These are phyloP conservation scores for Lipophrys pholis DNA, from an alignment of 2,113 vertebrate genomes.

Conservation along the genomic window DNA sequence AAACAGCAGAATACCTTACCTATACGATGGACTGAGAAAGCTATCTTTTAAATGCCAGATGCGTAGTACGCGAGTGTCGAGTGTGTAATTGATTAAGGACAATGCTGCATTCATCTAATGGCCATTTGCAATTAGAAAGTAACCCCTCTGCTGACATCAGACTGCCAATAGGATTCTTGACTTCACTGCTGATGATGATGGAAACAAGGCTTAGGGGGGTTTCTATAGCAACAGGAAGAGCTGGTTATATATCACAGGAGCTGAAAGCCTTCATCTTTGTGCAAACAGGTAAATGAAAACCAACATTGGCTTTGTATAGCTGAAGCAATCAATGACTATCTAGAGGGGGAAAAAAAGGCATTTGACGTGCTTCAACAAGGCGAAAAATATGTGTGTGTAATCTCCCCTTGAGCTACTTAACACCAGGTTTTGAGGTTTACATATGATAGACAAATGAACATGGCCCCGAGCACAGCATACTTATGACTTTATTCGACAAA, in stretches of 20 bases:
- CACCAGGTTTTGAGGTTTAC: constrained; percentile 1
- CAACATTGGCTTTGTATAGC: neutral
- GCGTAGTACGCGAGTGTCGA: neutral
- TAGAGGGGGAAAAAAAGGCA: neutral
- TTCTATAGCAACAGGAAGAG: constrained; percentile 58
- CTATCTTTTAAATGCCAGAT: neutral
- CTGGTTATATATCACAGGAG: constrained; percentile 20
- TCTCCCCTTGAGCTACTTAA: constrained; percentile 5
- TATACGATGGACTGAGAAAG: neutral
- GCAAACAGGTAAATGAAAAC: constrained; percentile 13
- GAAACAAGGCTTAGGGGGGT: constrained; percentile 18
- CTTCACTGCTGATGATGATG: constrained; percentile 27
- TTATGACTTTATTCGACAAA: neutral
- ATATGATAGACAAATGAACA: constrained; percentile 8
- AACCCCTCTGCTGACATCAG: constrained; percentile 39
- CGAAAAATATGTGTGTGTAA: neutral
- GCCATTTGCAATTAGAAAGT: constrained; percentile 13
- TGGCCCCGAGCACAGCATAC: neutral
- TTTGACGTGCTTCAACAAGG: constrained; percentile 15
- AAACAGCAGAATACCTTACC: neutral
- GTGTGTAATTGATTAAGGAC: constrained; percentile 10
- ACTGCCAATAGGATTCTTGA: constrained; percentile 25
- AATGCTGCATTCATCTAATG: constrained; percentile 5
- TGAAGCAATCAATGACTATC: neutral
- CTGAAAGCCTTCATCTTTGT: neutral